Percentiles rank a stretch among this genome's conserved stretches.
Evolutionary conservation across 2,797 vertebrate species (phyloP).

Genomic region (Chlorospingus semifuscus): DNA sequence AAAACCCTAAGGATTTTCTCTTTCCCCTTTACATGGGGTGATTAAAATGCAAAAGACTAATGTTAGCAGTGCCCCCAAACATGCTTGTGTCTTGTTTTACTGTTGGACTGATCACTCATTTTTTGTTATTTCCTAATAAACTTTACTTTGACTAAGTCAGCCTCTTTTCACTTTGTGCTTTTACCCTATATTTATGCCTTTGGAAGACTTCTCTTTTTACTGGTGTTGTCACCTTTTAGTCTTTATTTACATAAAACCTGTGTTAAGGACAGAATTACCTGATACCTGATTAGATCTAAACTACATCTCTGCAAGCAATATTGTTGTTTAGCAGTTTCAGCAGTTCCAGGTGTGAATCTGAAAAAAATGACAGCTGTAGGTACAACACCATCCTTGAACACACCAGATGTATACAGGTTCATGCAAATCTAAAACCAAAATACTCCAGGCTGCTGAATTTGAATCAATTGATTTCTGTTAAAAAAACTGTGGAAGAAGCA

Average conservation of each 20-base stretch:
- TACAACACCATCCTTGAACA: not conserved
- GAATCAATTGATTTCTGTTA: not conserved
- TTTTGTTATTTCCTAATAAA: not conserved
- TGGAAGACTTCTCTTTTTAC: not conserved
- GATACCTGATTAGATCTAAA: not conserved
- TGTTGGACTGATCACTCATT: not conserved
- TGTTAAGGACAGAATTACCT: not conserved
- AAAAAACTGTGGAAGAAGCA: not conserved
- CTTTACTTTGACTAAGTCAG: not conserved
- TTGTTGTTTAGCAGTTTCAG: not conserved
- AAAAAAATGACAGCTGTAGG: not conserved
- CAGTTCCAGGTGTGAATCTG: not conserved
- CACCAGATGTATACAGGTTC: not conserved
- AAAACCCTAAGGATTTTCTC: not conserved
- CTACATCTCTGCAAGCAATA: not conserved
- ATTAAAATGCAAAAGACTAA: not conserved
- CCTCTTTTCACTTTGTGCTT: not conserved
- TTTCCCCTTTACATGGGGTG: not conserved
- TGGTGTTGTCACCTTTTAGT: not conserved
- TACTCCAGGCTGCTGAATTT: not conserved
- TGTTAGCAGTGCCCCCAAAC: not conserved
- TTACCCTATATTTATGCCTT: not conserved
- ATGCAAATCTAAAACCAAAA: not conserved
- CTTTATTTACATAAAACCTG: not conserved
- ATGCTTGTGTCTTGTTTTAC: not conserved